These are phyloP conservation scores for Zaprionus capensis DNA, from an alignment of 1,140 invertebrate genomes.

Conservation along the genomic window DNA sequence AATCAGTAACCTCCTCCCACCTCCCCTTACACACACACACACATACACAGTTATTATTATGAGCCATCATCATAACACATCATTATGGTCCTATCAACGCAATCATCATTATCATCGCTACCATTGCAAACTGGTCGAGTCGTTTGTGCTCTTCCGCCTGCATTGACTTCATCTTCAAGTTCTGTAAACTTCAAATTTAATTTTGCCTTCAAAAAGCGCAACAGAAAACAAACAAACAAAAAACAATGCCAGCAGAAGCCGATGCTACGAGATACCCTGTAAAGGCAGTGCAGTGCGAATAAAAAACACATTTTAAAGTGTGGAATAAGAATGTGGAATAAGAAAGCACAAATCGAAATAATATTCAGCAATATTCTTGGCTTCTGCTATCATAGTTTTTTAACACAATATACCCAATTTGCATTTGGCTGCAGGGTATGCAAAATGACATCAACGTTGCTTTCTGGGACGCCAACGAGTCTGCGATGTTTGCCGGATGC, in stretches of 20 bases:
- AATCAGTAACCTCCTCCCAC: slow-evolving; percentile 21
- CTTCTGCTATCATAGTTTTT: not conserved
- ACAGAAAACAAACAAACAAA: not conserved
- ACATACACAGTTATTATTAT: slow-evolving; percentile 28
- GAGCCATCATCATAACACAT: slow-evolving; percentile 48
- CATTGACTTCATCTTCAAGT: slow-evolving; percentile 40
- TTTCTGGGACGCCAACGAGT: slow-evolving; percentile 16
- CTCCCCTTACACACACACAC: slow-evolving; percentile 1
- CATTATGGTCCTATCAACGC: slow-evolving; percentile 61
- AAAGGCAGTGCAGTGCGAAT: not conserved
- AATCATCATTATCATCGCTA: slow-evolving; percentile 52
- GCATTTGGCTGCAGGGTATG: not conserved
- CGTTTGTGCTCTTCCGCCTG: slow-evolving; percentile 42
- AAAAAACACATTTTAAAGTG: too few relatives aligned
- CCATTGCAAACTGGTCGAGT: slow-evolving; percentile 66
- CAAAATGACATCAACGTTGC: not conserved
- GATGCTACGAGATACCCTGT: slow-evolving; percentile 5
- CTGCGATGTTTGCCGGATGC: slow-evolving; percentile 68
- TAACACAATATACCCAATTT: not conserved
- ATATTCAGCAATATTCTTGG: not conserved
- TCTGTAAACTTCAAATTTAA: slow-evolving; percentile 64
- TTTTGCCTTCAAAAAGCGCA: slow-evolving; percentile 29
- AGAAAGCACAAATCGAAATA: too few relatives aligned
- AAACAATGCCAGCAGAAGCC: not conserved
- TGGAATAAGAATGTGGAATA: too few relatives aligned